Evolutionary conservation across 2,888 invertebrate species (phyloP).

Genomic region (Serrognathus titanus): DNA sequence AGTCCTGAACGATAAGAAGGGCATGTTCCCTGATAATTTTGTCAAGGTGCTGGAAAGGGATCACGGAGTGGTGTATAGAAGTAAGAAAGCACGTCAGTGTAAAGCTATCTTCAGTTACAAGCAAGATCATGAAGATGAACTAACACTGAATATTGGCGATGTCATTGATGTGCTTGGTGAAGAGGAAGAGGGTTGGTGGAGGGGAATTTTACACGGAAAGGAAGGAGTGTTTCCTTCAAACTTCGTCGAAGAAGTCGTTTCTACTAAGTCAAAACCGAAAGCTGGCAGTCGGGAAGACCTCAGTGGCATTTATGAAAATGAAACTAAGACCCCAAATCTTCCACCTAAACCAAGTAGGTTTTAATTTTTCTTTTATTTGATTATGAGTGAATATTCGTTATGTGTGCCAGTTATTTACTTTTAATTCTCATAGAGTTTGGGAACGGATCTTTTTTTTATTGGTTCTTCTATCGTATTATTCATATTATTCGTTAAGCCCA

Average conservation of each 20-base stretch:
- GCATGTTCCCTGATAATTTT: constrained; percentile 93
- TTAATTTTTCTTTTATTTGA: too few species aligned
- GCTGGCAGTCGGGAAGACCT: constrained; percentile 34
- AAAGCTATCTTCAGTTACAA: constrained; percentile 87
- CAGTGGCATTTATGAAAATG: constrained; percentile 30
- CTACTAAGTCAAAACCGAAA: constrained; percentile 33
- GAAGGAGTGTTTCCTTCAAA: constrained; percentile 95
- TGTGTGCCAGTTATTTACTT: too few species aligned
- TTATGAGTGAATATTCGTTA: too few species aligned
- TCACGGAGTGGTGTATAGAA: constrained; percentile 29
- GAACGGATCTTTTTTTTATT: too few species aligned
- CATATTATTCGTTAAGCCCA: too few species aligned
- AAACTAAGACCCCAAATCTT: constrained; percentile 59
- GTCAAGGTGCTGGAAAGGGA: constrained; percentile 61
- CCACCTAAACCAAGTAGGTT: constrained; percentile 73
- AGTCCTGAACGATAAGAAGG: constrained; percentile 73
- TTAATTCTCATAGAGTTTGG: too few species aligned
- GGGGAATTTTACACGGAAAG: constrained; percentile 75
- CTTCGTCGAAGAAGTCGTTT: constrained; percentile 67
- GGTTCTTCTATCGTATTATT: too few species aligned
- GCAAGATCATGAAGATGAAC: constrained; percentile 91
- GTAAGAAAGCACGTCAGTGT: constrained; percentile 61
- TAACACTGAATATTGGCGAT: constrained; percentile 83
- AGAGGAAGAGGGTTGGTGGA: constrained; percentile 94
- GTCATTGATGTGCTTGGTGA: constrained; percentile 86